phyloP scores from a whole-genome alignment of 2,797 vertebrate species.

The Diplodus puntazzo region DNA sequence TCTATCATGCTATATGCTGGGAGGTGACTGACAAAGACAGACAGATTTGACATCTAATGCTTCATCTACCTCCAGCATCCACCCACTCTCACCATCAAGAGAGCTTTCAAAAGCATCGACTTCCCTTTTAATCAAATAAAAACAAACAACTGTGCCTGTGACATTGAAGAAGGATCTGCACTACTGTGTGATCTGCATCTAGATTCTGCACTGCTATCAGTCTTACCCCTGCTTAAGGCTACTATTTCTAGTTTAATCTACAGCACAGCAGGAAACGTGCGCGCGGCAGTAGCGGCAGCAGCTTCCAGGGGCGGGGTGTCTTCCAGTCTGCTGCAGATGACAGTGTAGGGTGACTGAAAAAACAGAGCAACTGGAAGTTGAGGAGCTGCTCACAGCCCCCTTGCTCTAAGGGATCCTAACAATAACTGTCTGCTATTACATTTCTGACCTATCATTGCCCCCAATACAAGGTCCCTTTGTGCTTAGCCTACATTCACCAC shows the following conservation, averaged over 20 bases:
- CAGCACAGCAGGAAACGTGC: constrained; percentile 53
- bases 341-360: constrained; percentile 41
- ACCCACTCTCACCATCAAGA: neutral
- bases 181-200: constrained; percentile 6
- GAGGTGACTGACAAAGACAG: constrained; percentile 24
- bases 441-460: constrained; percentile 51
- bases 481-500: constrained; percentile 64
- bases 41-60: constrained; percentile 19
- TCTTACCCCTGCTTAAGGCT: constrained; percentile 16
- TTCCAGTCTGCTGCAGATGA: constrained; percentile 72
- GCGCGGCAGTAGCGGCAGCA: constrained; percentile 8
- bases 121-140: constrained; percentile 23
- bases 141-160: constrained; percentile 20
- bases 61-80: constrained; percentile 16
- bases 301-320: constrained; percentile 56
- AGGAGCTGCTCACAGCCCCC: constrained; percentile 22
- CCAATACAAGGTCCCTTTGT: constrained; percentile 71
- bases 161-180: constrained; percentile 3
- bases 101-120: neutral
- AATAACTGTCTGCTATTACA: constrained; percentile 54
- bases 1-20: constrained; percentile 11
- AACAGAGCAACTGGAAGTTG: constrained; percentile 32
- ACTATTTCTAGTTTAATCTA: constrained; percentile 59
- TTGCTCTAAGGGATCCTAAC: constrained; percentile 31
- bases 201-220: constrained; percentile 18